Base-by-base conservation (phyloP, 2,113 vertebrate species). In the Erythrocebus patas region DNA sequence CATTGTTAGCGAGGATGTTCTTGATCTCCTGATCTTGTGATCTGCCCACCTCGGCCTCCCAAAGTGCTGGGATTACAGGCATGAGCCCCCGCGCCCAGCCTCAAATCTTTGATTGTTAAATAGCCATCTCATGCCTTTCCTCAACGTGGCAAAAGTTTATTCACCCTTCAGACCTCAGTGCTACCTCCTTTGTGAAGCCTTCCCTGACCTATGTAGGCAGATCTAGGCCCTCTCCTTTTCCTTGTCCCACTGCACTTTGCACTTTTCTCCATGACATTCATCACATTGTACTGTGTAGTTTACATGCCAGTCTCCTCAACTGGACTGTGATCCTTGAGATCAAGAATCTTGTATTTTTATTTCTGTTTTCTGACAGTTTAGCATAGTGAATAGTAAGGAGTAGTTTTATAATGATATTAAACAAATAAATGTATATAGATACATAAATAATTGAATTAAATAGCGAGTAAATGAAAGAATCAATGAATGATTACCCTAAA, bases 281-380 rank as follows among this genome's bases (percentile, higher is more conserved):
- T 32, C 73, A 43, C 43, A 70, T 14, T 18, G 50, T 85, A 61
- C 10, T 18, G 30, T 91, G 45, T 70, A 61, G 50, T 87, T 50
- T 95, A 32, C 14, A 35, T 70, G 43, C 2, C n/a, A 66, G 32
- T 64, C 61, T 76, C 73, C 43, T 80, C 55, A 83, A 32, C 35
- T 45, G 64, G 66, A 93, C 50, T 86, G 14, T 84, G 87, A 83
- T 89, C 27, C 73, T 43, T 61, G 40, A 88, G 70, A 52, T 30
- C 9, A 91, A 6, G 32, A 75, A 83, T 59, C 27, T 57, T 95
- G 3, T 87, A 70, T 70, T 79, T 91, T 88, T 72, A 72, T 64
- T 86, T 76, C 72, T 93, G 20, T 85, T 85, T 72, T 91, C 79
- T 68, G 66, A 94, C 92, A 95, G 14, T 32, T 94, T 90, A 94